Conservation (phyloP, 92 coral and sea anemone genomes). For the Palythoa grandiflora region DNA sequence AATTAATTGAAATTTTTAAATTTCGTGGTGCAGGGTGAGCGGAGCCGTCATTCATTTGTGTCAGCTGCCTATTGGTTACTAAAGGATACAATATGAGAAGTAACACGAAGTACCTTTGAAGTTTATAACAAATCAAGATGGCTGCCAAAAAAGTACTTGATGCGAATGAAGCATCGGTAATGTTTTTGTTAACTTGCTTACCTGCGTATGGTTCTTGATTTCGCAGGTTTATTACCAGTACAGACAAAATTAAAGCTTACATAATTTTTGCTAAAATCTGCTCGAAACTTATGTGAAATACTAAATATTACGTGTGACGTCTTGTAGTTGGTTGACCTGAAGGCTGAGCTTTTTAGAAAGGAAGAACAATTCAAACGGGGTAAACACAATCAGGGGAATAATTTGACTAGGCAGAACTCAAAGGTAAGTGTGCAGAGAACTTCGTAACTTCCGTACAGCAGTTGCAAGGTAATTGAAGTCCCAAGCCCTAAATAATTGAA, state of each 20-base stretch:
- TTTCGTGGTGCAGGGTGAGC: conserved; percentile 6
- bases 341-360: conserved; percentile 94
- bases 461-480: too few relatives aligned
- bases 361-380: conserved; percentile 88
- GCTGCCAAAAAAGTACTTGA: conserved; percentile 87
- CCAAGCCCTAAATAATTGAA: too few relatives aligned
- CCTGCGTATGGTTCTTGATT: neutral
- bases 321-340: conserved; percentile 85
- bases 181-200: neutral
- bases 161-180: conserved; percentile 95
- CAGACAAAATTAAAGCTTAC: neutral
- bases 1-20: neutral
- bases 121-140: conserved; percentile 74
- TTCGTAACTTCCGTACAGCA: neutral
- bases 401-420: conserved; percentile 3
- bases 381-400: conserved; percentile 51
- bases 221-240: neutral
- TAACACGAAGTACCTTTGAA: conserved; percentile 13
- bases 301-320: neutral
- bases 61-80: neutral
- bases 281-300: neutral
- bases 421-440: conserved; percentile 46
- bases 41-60: conserved; percentile 25
- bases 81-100: neutral
- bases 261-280: neutral